Evolutionary conservation across 2,888 invertebrate genomes (phyloP).

Genomic region (Eurois occulta): DNA sequence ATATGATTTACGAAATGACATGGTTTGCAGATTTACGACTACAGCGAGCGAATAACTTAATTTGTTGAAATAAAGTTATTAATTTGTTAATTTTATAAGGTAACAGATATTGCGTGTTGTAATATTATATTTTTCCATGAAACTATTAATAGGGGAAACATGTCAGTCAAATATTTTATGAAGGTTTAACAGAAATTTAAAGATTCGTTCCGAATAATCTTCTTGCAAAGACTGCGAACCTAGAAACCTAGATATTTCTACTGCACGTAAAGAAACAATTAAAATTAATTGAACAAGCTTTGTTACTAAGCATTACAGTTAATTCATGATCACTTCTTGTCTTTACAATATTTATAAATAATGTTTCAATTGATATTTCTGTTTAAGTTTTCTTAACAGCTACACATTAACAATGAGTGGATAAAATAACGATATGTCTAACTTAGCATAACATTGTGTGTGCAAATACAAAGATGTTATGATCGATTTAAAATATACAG

Average conservation of each 20-base stretch:
- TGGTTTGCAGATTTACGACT: conserved; percentile 20
- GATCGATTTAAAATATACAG: conserved; percentile 19
- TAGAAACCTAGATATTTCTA: conserved; percentile 25
- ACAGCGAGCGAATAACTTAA: not conserved
- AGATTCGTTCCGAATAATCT: conserved; percentile 56
- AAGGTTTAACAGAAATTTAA: conserved; percentile 54
- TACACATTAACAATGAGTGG: conserved; percentile 3
- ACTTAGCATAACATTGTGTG: conserved; percentile 13
- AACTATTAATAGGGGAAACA: not conserved
- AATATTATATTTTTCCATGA: conserved; percentile 7
- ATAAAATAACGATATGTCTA: conserved; percentile 1
- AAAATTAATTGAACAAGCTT: conserved; percentile 8
- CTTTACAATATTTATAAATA: not conserved
- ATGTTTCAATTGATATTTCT: conserved; percentile 8
- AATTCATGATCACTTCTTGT: conserved; percentile 15
- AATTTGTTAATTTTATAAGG: not conserved
- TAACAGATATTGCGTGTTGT: not conserved
- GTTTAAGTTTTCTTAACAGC: conserved; percentile 2
- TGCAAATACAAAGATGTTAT: conserved; percentile 14
- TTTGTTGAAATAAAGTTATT: conserved; percentile 12
- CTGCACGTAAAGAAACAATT: not conserved
- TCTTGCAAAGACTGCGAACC: not conserved
- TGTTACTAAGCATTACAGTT: not conserved
- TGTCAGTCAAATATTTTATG: conserved; percentile 20
- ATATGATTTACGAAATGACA: not conserved